Conservation (phyloP, 2,888 invertebrate species). For the Vanessa cardui region DNA sequence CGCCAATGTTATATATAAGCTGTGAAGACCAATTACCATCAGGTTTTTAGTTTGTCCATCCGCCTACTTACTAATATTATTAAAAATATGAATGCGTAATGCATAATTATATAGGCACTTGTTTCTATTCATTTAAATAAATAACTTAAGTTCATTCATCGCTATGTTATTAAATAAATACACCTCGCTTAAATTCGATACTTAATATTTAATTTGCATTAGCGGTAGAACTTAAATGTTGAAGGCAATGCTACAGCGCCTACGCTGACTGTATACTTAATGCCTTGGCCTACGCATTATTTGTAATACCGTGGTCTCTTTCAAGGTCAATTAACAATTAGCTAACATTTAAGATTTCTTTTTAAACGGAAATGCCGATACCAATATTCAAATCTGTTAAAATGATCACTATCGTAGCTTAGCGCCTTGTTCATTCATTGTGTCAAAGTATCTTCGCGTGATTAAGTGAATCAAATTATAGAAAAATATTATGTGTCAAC, state of each 20-base stretch:
- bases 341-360: slow-evolving; percentile 59
- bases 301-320: slow-evolving; percentile 54
- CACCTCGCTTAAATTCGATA: slow-evolving; percentile 1
- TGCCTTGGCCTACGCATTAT: slow-evolving; percentile 58
- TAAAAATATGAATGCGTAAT: too few species aligned
- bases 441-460: slow-evolving; percentile 58
- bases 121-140: too few species aligned
- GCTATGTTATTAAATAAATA: background rate
- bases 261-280: slow-evolving; percentile 36
- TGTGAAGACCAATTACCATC: too few species aligned
- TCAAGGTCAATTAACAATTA: slow-evolving; percentile 60
- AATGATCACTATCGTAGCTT: slow-evolving; percentile 59
- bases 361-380: slow-evolving; percentile 74
- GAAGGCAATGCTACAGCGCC: slow-evolving; percentile 30
- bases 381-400: slow-evolving; percentile 72
- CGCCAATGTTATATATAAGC: too few species aligned
- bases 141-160: too few species aligned
- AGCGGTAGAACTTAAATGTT: slow-evolving; percentile 13
- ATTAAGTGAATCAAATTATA: slow-evolving; percentile 43
- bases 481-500: background rate
- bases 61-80: too few species aligned
- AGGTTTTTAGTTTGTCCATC: too few species aligned
- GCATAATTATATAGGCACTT: too few species aligned
- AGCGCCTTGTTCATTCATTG: slow-evolving; percentile 74
- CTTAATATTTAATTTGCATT: slow-evolving; percentile 7